Percentiles rank a stretch among this genome's conserved stretches.
phyloP scores from a whole-genome alignment of 2,113 vertebrate species.

The Ariopsis seemanni region DNA sequence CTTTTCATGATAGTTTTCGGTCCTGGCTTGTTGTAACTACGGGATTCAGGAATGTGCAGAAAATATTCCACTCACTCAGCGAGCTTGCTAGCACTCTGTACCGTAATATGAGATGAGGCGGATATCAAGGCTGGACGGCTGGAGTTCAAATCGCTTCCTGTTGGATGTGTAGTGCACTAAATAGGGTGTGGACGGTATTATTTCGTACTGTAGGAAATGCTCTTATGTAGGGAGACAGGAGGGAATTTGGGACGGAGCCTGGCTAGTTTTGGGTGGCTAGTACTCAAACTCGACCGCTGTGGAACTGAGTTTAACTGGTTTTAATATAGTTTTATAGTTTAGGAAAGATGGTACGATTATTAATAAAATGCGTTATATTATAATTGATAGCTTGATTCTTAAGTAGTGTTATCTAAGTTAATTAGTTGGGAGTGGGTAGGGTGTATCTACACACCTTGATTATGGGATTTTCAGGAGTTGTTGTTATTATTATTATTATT shows the following conservation, averaged over 20 bases:
- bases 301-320: conserved; percentile 26
- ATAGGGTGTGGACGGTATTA: neutral
- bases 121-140: neutral
- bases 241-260: neutral
- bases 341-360: neutral
- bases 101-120: neutral
- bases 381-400: neutral
- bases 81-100: conserved; percentile 2
- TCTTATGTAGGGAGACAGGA: too few relatives aligned
- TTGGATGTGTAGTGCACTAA: conserved; percentile 4
- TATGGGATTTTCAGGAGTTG: too few relatives aligned
- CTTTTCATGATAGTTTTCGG: neutral
- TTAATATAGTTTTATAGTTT: neutral
- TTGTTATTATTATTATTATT: too few relatives aligned
- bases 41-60: neutral
- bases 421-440: neutral
- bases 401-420: neutral
- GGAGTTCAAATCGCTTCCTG: conserved; percentile 2
- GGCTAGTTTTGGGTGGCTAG: conserved; percentile 35
- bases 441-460: neutral
- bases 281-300: conserved; percentile 7
- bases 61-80: neutral
- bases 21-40: neutral
- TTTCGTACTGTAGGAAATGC: neutral
- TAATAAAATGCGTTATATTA: neutral